phyloP scores from a whole-genome alignment of 2,888 invertebrate species.

The Drosophila prostipennis region DNA sequence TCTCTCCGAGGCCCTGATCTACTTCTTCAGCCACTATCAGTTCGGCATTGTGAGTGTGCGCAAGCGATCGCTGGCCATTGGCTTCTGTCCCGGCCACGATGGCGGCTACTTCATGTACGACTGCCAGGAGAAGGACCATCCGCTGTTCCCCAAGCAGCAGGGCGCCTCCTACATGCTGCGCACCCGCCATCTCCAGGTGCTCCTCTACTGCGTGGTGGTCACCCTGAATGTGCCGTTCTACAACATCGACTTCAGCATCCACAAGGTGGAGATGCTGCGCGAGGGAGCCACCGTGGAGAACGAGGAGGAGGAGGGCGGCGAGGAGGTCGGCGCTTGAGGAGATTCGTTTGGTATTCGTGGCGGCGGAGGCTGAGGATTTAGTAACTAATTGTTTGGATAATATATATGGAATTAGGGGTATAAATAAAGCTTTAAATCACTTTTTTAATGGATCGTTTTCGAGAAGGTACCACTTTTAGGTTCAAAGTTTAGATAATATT shows the following conservation, averaged over 20 bases:
- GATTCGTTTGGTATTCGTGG: slow-evolving; percentile 2
- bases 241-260: slow-evolving; percentile 86
- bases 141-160: slow-evolving; percentile 86
- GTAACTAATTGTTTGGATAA: slow-evolving; percentile 4
- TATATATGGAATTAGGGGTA: neutral
- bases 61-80: slow-evolving; percentile 86
- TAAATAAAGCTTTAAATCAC: neutral
- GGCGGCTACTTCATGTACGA: slow-evolving; percentile 89
- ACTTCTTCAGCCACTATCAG: slow-evolving; percentile 86
- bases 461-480: no score
- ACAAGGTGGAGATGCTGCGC: slow-evolving; percentile 78
- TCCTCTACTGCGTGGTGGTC: slow-evolving; percentile 87
- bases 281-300: slow-evolving; percentile 64
- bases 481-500: no score
- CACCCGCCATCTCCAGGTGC: slow-evolving; percentile 86
- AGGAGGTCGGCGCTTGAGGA: slow-evolving; percentile 6
- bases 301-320: slow-evolving; percentile 54
- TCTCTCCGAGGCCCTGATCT: slow-evolving; percentile 87
- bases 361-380: neutral
- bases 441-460: neutral
- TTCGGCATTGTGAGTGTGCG: slow-evolving; percentile 86
- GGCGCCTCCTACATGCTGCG: slow-evolving; percentile 87
- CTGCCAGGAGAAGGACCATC: slow-evolving; percentile 87
- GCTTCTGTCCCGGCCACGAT: slow-evolving; percentile 81
- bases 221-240: slow-evolving; percentile 86